Evolutionary conservation across 2,888 invertebrate species (phyloP).

Genomic region (Lasioglossum calceatum): DNA sequence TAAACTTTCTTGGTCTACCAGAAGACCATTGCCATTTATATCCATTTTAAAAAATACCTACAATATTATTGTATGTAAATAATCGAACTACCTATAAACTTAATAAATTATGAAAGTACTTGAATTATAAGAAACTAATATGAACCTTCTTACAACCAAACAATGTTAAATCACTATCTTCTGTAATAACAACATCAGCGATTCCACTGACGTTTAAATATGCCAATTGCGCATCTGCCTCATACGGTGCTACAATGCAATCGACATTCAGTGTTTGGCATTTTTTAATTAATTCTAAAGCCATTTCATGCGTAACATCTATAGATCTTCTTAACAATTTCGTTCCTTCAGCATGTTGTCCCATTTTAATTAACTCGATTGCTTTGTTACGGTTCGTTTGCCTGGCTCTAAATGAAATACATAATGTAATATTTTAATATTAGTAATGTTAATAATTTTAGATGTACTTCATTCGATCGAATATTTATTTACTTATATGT

Average conservation of each 20-base stretch:
- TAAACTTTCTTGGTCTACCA: conserved; percentile 91
- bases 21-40: conserved; percentile 90
- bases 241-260: conserved; percentile 98
- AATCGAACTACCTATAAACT: conserved; percentile 1
- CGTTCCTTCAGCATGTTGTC: conserved; percentile 87
- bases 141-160: conserved; percentile 96
- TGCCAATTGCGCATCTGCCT: conserved; percentile 98
- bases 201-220: conserved; percentile 93
- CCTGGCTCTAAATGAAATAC: conserved; percentile 86
- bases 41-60: conserved; percentile 98
- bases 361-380: conserved; percentile 91
- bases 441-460: neutral
- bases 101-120: neutral
- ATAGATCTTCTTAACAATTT: conserved; percentile 88
- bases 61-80: neutral
- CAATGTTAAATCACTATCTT: conserved; percentile 98
- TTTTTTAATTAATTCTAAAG: conserved; percentile 92
- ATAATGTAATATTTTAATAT: neutral
- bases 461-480: neutral
- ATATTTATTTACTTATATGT: neutral
- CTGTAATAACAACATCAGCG: conserved; percentile 96
- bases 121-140: conserved; percentile 27
- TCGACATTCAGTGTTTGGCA: conserved; percentile 93
- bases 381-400: conserved; percentile 91
- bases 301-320: conserved; percentile 96